Evolutionary conservation across 2,113 vertebrate genomes (phyloP), one percentile per base, ranked within the genome.

Genomic region (Peucedramus taeniatus): DNA sequence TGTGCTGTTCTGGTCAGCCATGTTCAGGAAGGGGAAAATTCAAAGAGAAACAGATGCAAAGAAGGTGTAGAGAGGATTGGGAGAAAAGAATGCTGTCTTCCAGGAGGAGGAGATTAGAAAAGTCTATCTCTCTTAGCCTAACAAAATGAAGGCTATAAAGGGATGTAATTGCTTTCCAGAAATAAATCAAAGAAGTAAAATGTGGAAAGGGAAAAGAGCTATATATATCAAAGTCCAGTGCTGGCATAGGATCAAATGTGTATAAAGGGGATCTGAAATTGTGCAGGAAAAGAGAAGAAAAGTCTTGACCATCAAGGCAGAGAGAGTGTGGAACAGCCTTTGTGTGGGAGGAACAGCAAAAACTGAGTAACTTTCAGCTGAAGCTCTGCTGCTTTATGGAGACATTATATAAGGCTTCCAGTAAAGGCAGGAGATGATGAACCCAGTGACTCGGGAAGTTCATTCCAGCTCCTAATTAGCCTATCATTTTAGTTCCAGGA

Each of bases 351-450:
- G 77, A 94, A 47, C 33, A 84, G 68, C 33, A 91, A 89, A 80
- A 92, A 56, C 51, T 91, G 83, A 97, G 83, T 87, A 95, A 97
- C 60, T 89, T 94, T 87, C 77, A 89, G 77, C 83, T 94, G 83
- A 68, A 95, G n/a, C 37, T 65, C 39, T 5, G 9, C 49, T 82
- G 60, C 64, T 91, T 92, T 91, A 49, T 68, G 53, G 53, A 44
- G 47, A n/a, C 8, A 7, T 96, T 95, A 82, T 95, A 92, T 89
- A 94, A 94, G 0, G 3, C 31, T 90, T 93, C 37, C 86, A 59
- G 91, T 87, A 89, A 94, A 60, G 40, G 18, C 83, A 79, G 61
- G 44, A 83, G 60, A 56, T 49, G 64, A 83, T 83, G 83, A 96
- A 95, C 89, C 33, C 94, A 49, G 31, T 89, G 93, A 96, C 94